Percentiles rank a stretch among this genome's conserved stretches.
Evolutionary conservation across 2,888 invertebrate genomes (phyloP).

Genomic region (Bimastos eiseni): DNA sequence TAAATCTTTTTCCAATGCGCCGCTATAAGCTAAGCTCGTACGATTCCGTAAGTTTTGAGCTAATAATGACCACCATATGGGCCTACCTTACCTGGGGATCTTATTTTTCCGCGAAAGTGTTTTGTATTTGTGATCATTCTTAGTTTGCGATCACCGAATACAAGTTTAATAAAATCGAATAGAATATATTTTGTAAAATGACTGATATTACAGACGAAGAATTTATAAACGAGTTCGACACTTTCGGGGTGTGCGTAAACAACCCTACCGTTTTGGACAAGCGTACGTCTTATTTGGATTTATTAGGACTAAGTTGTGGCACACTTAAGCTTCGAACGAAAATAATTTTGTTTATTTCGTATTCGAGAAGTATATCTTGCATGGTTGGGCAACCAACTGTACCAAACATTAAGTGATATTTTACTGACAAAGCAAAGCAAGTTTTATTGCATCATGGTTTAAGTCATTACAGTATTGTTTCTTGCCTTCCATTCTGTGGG

Average conservation of each 20-base stretch:
- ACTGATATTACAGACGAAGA: not conserved
- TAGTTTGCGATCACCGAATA: no score
- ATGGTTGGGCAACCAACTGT: no score
- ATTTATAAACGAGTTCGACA: not conserved
- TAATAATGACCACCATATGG: not conserved
- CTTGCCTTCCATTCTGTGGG: no score
- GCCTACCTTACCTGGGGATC: not conserved
- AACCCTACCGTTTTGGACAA: conserved; percentile 1
- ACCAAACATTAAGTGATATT: no score
- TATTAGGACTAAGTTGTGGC: not conserved
- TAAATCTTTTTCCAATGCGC: no score
- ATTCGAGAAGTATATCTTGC: no score
- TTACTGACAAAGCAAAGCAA: no score
- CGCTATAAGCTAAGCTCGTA: not conserved
- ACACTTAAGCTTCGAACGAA: no score
- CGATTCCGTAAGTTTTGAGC: no score
- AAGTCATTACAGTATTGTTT: no score
- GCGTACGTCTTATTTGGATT: not conserved
- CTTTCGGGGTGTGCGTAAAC: not conserved
- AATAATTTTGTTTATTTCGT: not conserved
- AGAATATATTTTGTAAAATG: not conserved
- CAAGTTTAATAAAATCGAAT: not conserved
- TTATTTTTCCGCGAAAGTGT: not conserved
- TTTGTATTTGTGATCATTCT: not conserved
- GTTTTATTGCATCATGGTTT: no score